phyloP scores from a whole-genome alignment of 2,888 invertebrate species.

The Ephialtes manifestator region DNA sequence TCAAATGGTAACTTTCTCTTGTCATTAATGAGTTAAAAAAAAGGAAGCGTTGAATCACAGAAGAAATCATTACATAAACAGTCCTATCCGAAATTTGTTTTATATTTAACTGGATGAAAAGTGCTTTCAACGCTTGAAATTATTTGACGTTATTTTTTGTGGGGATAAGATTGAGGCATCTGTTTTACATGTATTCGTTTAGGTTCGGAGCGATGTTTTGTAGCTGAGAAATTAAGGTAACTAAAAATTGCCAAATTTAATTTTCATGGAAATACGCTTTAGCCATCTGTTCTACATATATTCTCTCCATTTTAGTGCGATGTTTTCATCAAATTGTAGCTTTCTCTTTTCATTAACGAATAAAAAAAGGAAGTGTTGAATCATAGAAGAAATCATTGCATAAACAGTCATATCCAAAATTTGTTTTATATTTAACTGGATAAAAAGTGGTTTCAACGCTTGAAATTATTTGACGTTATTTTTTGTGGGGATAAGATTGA shows the following conservation, averaged over 20 bases:
- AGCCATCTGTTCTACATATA: neutral
- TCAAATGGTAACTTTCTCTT: constrained; percentile 11
- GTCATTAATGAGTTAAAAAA: constrained; percentile 19
- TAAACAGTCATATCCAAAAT: too few species aligned
- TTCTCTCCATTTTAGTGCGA: neutral
- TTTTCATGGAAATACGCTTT: constrained; percentile 48
- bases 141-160: neutral
- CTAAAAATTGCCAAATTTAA: too few species aligned
- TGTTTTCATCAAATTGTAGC: neutral
- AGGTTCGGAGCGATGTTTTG: too few species aligned
- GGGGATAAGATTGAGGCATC: too few species aligned
- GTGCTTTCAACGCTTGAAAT: too few species aligned
- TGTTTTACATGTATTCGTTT: neutral
- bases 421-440: too few species aligned
- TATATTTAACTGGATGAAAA: neutral
- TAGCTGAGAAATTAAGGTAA: too few species aligned
- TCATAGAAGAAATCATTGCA: too few species aligned
- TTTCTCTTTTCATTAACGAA: too few species aligned
- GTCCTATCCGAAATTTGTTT: neutral
- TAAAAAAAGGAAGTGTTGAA: too few species aligned
- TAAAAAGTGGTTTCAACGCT: too few species aligned
- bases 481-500: constrained; percentile 78
- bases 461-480: too few species aligned
- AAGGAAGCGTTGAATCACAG: neutral
- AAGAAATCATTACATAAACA: neutral